These are phyloP conservation scores for Acrocephalus arundinaceus DNA, from an alignment of 2,113 vertebrate genomes.

Conservation along the genomic window DNA sequence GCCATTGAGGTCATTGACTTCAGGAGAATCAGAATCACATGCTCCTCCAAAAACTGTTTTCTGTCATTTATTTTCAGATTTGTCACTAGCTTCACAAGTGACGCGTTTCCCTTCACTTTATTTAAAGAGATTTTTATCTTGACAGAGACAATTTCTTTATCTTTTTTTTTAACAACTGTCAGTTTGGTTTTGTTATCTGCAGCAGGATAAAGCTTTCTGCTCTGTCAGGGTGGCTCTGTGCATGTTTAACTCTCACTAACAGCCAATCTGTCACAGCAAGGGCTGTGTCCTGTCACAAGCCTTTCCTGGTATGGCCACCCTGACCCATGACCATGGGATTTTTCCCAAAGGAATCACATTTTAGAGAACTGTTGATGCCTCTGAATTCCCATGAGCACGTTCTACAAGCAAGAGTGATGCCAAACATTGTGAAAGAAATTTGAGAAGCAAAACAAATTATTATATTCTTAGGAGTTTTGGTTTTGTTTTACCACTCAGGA, in stretches of 20 bases:
- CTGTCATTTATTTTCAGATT: slow-evolving; percentile 32
- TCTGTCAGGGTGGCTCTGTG: not conserved
- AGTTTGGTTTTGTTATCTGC: not conserved
- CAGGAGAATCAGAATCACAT: not conserved
- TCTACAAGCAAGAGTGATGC: not conserved
- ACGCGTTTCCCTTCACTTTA: not conserved
- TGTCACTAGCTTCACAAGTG: not conserved
- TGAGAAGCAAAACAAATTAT: not conserved
- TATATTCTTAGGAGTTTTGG: not conserved
- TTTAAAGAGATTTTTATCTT: not conserved
- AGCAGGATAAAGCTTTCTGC: slow-evolving; percentile 15
- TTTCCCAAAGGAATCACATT: slow-evolving; percentile 30
- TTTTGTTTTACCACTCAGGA: not conserved
- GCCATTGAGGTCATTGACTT: not conserved
- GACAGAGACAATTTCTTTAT: not conserved
- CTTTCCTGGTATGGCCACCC: not conserved
- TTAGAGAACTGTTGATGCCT: not conserved
- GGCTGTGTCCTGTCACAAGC: not conserved
- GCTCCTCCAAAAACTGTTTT: not conserved
- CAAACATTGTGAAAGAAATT: not conserved
- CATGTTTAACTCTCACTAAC: not conserved
- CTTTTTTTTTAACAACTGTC: not conserved
- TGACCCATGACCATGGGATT: not conserved
- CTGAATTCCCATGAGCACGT: not conserved
- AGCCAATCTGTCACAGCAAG: not conserved